Conservation (phyloP, 2,888 invertebrate genomes). For the Ormyrus rosae region DNA sequence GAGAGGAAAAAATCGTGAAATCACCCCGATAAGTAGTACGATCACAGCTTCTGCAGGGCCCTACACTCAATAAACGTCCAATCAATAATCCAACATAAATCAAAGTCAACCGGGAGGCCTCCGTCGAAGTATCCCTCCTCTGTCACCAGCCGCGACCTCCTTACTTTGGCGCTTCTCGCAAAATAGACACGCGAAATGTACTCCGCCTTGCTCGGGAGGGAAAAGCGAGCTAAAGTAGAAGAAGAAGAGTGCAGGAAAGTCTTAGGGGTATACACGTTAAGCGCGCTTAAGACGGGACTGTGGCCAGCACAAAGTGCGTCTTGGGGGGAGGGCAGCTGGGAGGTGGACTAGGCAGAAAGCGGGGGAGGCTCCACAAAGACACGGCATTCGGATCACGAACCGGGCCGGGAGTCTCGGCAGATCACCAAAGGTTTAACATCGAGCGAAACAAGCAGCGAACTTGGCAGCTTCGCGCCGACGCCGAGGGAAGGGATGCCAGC, state of each 20-base stretch:
- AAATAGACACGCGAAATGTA: too few relatives aligned
- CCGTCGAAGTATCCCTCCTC: too few relatives aligned
- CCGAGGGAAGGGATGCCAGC: constrained; percentile 5
- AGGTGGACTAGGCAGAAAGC: background rate
- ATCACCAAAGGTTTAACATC: constrained; percentile 45
- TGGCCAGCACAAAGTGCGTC: constrained; percentile 28
- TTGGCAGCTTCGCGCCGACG: constrained; percentile 29
- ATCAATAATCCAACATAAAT: constrained; percentile 50
- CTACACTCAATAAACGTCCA: constrained; percentile 49
- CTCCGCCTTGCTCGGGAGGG: too few relatives aligned
- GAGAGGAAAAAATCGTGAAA: constrained; percentile 17
- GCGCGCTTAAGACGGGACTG: background rate
- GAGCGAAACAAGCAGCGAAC: constrained; percentile 41
- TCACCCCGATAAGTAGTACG: constrained; percentile 35
- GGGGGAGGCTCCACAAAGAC: background rate
- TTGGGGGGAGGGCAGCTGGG: background rate
- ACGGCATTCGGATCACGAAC: constrained; percentile 44
- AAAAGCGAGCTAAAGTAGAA: too few relatives aligned
- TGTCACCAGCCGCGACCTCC: background rate
- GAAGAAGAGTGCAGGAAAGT: background rate
- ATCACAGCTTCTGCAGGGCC: background rate
- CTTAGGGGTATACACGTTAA: background rate
- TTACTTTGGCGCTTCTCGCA: too few relatives aligned
- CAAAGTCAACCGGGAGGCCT: constrained; percentile 32
- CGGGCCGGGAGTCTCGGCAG: constrained; percentile 2